Conservation (phyloP, 2,113 vertebrate species). For the Clarias batrachus region DNA sequence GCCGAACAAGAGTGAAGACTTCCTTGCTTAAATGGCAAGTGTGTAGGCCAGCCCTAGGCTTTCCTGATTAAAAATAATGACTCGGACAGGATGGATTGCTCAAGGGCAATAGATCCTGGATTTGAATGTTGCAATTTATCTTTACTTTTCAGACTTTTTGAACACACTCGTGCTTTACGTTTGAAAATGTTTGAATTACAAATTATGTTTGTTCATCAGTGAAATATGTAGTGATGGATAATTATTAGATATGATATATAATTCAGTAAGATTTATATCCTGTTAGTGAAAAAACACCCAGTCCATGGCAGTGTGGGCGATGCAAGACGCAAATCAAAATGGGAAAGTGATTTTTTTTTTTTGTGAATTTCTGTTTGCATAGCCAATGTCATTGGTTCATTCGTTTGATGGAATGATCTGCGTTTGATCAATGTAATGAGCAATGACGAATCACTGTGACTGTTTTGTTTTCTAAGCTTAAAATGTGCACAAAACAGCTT, state of each 20-base stretch:
- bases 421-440: not conserved
- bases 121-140: not conserved
- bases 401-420: not conserved
- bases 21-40: not conserved
- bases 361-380: not conserved
- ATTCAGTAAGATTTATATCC: not conserved
- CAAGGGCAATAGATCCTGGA: not conserved
- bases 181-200: not conserved
- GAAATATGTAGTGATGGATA: not conserved
- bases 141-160: not conserved
- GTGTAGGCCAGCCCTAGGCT: not conserved
- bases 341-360: not conserved
- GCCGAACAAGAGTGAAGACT: constrained; percentile 5
- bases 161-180: not conserved
- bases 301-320: not conserved
- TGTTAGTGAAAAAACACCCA: not conserved
- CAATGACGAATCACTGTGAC: not conserved
- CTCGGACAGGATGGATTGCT: not conserved
- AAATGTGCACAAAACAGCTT: not conserved
- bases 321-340: not conserved
- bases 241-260: not conserved
- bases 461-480: not conserved
- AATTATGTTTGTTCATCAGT: not conserved
- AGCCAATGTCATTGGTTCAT: not conserved
- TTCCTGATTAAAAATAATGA: constrained; percentile 8